Base-by-base conservation (phyloP, 2,888 invertebrate species). In the Pyrgus malvae region DNA sequence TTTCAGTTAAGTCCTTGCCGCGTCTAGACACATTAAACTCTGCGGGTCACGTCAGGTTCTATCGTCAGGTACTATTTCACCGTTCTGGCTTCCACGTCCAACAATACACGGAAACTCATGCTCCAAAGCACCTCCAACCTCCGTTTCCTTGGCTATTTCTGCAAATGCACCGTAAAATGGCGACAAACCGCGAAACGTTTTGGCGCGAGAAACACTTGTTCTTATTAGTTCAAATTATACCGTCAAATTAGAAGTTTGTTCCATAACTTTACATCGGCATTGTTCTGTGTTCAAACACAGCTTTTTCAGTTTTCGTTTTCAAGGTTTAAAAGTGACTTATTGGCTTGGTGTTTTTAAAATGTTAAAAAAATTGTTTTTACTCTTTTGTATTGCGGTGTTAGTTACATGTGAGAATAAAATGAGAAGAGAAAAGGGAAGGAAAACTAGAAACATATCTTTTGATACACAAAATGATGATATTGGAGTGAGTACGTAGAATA, bases 401-500 rank as follows among this genome's bases (percentile, higher is more conserved):
- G 76, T 71, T 40, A 61, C 60, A 2, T 57, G 75, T 68, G 74
- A 70, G 35, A 67, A 63, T 60, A 62, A 56, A 55, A 17, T 37
- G n/a, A n/a, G 55, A 14, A 67, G 51, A 11, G 33, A 25, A 58
- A 62, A 51, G 59, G 58, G 63, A 3, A 70, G 83, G 46, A 72
- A 79, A 46, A 67, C 85, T 2, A 87, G 89, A 59, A 79, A 93
- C 35, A 76, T 94, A 45, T 86, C 91, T 1, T 93, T 94, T 63
- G 87, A 93, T 63, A 84, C 91, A 0, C 68, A 80, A 1, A 81
- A 91, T 9, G 87, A 91, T 8, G 90, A 92, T 60, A 83, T 94
- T 40, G 78, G 75, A 53, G 93, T 93, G 68, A 91, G 92, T 37
- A n/a, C n/a, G n/a, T n/a, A n/a, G n/a, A n/a, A n/a, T n/a, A n/a